Base-by-base conservation (phyloP, 2,888 invertebrate genomes). In the Chrysopilus asiliformis region DNA sequence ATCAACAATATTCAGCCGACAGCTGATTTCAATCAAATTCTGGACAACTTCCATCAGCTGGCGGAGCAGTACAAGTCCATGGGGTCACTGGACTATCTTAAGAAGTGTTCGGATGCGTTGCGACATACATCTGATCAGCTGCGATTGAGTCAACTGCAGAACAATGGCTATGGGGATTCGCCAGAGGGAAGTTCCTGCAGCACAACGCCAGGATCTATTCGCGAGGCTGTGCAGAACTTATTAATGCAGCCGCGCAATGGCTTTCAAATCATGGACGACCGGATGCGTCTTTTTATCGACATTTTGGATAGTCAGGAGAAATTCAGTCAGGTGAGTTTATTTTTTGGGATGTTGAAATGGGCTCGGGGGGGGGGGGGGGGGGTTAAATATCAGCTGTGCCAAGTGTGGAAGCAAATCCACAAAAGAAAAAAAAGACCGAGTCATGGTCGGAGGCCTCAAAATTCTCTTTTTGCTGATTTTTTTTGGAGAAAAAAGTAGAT, bases 291-390 rank as follows among this genome's bases (percentile, higher is more conserved):
- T 32, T 81, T 83, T 65, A 77, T 83, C 57, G 83, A 84, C 54
- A 83, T 84, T 50, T 70, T 84, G 59, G 82, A 82, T 57, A 78
- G 82, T 36, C 83, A 84, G 68, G 80, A 82, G 57, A 70, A 75
- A 56, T 78, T 84, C 56, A 80, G 81, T 55, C 78, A 83, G 82
- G 83, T 83, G 64, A 65, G 53, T 36, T 28, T 26, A n/a, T n/a
- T n/a, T n/a, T n/a, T 20, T 16, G 10, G n/a, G 3, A 4, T 34
- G n/a, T 24, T 10, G 12, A n/a, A n/a, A n/a, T 31, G 12, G 31
- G 7, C 9, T 31, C 17, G 6, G n/a, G n/a, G n/a, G n/a, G n/a
- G n/a, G n/a, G n/a, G n/a, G n/a, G n/a, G n/a, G n/a, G n/a, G n/a
- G n/a, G n/a, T n/a, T n/a, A n/a, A n/a, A n/a, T n/a, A n/a, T n/a